A percentile compares a stretch with the other conserved stretches of the same genome.
These are phyloP conservation scores for Brenthis daphne DNA, from an alignment of 2,888 invertebrate genomes.

Conservation along the genomic window DNA sequence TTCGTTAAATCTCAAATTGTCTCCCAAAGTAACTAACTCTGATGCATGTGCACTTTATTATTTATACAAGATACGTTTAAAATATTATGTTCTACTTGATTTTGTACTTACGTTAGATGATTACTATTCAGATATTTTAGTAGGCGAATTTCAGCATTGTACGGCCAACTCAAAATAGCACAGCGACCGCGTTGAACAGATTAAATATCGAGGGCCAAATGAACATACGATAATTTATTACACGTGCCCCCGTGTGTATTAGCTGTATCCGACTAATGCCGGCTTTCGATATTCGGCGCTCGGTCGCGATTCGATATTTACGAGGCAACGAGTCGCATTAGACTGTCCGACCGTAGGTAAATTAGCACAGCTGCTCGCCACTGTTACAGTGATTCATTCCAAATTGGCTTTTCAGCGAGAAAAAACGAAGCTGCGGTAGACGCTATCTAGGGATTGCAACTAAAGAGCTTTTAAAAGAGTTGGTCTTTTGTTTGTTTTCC, in stretches of 20 bases:
- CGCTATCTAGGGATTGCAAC: slow-evolving; percentile 68
- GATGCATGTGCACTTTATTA: no score
- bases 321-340: slow-evolving; percentile 78
- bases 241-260: slow-evolving; percentile 79
- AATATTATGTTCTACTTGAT: no score
- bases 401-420: slow-evolving; percentile 81
- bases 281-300: slow-evolving; percentile 81
- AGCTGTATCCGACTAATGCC: slow-evolving; percentile 82
- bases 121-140: neutral
- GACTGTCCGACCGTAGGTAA: slow-evolving; percentile 82
- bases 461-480: slow-evolving; percentile 76
- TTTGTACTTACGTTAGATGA: neutral
- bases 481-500: slow-evolving; percentile 59
- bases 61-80: no score
- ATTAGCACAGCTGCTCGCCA: slow-evolving; percentile 82
- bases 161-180: slow-evolving; percentile 34
- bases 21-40: no score
- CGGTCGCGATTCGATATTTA: slow-evolving; percentile 80
- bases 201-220: slow-evolving; percentile 81
- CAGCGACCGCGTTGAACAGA: slow-evolving; percentile 61
- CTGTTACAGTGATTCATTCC: slow-evolving; percentile 81
- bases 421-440: slow-evolving; percentile 64
- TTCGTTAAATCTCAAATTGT: neutral
- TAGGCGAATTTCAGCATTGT: slow-evolving; percentile 21
- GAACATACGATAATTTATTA: slow-evolving; percentile 81